phyloP scores from a whole-genome alignment of 2,797 vertebrate species.

The Tachyglossus aculeatus region DNA sequence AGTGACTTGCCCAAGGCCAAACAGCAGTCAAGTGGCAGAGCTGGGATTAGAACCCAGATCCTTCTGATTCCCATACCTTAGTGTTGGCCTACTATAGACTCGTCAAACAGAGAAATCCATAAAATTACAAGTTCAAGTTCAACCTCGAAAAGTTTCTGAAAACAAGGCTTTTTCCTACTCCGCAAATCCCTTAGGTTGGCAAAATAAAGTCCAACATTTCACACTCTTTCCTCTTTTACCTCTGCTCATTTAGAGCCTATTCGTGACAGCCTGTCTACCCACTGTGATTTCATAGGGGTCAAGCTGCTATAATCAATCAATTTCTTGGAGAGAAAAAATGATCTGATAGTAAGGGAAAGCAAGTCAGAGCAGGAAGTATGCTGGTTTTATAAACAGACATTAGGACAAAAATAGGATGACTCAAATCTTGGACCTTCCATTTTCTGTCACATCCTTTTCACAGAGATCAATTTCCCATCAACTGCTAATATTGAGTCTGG shows the following conservation, averaged over 20 bases:
- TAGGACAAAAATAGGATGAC: neutral
- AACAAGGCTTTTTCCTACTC: conserved; percentile 28
- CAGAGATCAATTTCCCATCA: too few species aligned
- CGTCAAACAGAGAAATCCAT: too few species aligned
- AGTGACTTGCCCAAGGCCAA: too few species aligned
- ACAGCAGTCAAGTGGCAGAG: too few species aligned
- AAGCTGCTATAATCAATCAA: conserved; percentile 50
- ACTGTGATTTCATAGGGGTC: conserved; percentile 40
- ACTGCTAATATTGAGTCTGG: too few species aligned
- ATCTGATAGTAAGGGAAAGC: conserved; percentile 33
- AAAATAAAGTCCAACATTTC: conserved; percentile 39
- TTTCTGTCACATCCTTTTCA: too few species aligned
- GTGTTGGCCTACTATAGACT: too few species aligned
- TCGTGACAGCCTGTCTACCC: conserved; percentile 45
- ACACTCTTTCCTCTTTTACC: conserved; percentile 45
- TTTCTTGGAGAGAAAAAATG: conserved; percentile 43
- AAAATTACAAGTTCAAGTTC: neutral
- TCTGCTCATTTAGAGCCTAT: conserved; percentile 51
- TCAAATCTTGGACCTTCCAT: too few species aligned
- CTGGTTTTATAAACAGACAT: neutral
- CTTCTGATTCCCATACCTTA: too few species aligned
- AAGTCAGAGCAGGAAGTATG: neutral
- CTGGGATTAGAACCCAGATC: too few species aligned
- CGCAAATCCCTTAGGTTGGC: conserved; percentile 19
- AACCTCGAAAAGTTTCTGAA: conserved; percentile 9